phyloP scores from a whole-genome alignment of 2,888 invertebrate species.

The Phaonia tiefii region DNA sequence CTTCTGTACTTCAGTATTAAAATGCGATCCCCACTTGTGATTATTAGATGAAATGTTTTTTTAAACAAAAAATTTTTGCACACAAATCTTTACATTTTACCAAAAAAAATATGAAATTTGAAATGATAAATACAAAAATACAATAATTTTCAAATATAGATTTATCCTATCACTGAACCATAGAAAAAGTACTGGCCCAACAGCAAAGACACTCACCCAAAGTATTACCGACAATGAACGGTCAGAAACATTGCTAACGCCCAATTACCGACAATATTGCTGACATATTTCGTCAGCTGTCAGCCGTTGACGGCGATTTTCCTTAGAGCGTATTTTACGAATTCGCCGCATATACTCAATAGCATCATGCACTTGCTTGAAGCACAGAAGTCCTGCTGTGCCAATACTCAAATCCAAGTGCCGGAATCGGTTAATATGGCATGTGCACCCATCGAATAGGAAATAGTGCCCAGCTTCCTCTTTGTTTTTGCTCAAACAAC shows the following conservation, averaged over 20 bases:
- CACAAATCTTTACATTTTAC: too few species aligned
- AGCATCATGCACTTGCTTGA: conserved; percentile 71
- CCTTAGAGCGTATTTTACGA: conserved; percentile 67
- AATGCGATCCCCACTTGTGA: too few species aligned
- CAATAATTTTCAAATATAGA: too few species aligned
- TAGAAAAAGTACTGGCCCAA: neutral
- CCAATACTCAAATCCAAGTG: conserved; percentile 77
- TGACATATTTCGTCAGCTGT: conserved; percentile 72
- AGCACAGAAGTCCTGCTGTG: conserved; percentile 76
- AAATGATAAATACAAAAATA: too few species aligned
- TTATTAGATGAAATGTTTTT: too few species aligned
- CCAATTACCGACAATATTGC: conserved; percentile 69
- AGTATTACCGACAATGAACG: neutral
- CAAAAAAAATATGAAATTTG: too few species aligned
- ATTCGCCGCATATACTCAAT: conserved; percentile 75
- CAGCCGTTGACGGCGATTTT: conserved; percentile 48
- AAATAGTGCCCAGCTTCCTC: conserved; percentile 66
- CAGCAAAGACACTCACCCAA: neutral
- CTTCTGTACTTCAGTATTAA: too few species aligned
- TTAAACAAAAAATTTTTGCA: too few species aligned
- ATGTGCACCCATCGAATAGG: conserved; percentile 78
- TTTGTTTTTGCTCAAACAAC: conserved; percentile 50
- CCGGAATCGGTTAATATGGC: conserved; percentile 77
- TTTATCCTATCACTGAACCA: too few species aligned
- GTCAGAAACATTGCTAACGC: too few species aligned